These are phyloP conservation scores for Zosterops borbonicus DNA, from an alignment of 2,113 vertebrate species.

Conservation along the genomic window DNA sequence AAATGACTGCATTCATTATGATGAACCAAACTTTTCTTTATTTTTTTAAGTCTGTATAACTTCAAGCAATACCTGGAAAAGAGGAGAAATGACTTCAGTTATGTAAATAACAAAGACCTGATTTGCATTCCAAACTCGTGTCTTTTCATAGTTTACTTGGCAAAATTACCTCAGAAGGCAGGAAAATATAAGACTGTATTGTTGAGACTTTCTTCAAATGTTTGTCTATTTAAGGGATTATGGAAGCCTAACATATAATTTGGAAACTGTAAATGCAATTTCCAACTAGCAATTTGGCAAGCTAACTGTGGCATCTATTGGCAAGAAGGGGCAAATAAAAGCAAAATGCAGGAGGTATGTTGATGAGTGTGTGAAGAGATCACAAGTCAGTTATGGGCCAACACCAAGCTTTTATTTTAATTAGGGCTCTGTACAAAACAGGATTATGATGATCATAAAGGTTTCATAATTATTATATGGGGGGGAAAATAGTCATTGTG, in stretches of 20 bases:
- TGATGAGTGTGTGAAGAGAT: not conserved
- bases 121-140: not conserved
- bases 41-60: not conserved
- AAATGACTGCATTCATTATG: not conserved
- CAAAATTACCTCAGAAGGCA: not conserved
- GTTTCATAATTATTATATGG: not conserved
- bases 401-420: not conserved
- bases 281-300: not conserved
- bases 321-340: slow-evolving; percentile 8
- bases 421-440: not conserved
- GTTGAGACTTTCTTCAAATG: not conserved
- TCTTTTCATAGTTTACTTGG: not conserved
- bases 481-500: not conserved
- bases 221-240: not conserved
- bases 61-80: not conserved
- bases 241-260: not conserved
- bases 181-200: not conserved
- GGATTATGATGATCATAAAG: not conserved
- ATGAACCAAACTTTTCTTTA: not conserved
- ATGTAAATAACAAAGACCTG: not conserved
- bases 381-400: not conserved
- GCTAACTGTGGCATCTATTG: not conserved
- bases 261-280: not conserved
- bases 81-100: not conserved
- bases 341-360: not conserved